phyloP scores from a whole-genome alignment of 2,888 invertebrate species.

The Drosophila acutilabella region DNA sequence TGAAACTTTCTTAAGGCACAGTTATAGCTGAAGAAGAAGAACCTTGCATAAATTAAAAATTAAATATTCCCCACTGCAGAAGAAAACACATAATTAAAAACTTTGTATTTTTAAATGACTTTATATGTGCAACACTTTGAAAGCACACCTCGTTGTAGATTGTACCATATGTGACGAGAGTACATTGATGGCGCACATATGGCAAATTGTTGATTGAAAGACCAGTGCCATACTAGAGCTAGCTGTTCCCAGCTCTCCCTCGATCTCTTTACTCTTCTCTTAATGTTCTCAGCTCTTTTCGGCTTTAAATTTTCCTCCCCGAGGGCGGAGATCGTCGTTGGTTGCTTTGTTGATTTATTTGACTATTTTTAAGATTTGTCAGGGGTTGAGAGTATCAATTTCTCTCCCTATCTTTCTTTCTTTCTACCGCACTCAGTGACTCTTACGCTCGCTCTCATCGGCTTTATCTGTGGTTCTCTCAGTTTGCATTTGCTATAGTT shows the following conservation, averaged over 20 bases:
- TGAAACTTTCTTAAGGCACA: neutral
- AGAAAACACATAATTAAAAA: too few species aligned
- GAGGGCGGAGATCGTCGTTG: conserved; percentile 34
- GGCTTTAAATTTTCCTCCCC: conserved; percentile 7
- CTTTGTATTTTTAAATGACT: neutral
- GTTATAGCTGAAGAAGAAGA: too few species aligned
- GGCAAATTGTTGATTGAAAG: conserved; percentile 64
- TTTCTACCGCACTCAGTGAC: neutral
- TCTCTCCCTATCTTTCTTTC: conserved; percentile 4
- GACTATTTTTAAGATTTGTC: conserved; percentile 64
- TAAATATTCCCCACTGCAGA: too few species aligned
- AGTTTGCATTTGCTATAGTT: conserved; percentile 43
- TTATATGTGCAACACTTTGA: neutral
- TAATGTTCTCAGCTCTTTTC: neutral
- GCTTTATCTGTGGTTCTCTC: conserved; percentile 40
- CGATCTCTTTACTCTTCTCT: neutral
- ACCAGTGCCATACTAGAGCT: conserved; percentile 24
- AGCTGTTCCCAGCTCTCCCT: conserved; percentile 11
- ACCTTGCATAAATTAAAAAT: too few species aligned
- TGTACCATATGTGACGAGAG: conserved; percentile 22
- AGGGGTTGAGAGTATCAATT: conserved; percentile 25
- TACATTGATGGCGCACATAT: conserved; percentile 54
- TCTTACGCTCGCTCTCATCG: neutral
- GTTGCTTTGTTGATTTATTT: conserved; percentile 49
- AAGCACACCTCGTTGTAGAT: conserved; percentile 8